Evolutionary conservation across 1,140 invertebrate species (phyloP), one percentile per base, ranked within the genome.

Genomic region (Heliothis virescens): DNA sequence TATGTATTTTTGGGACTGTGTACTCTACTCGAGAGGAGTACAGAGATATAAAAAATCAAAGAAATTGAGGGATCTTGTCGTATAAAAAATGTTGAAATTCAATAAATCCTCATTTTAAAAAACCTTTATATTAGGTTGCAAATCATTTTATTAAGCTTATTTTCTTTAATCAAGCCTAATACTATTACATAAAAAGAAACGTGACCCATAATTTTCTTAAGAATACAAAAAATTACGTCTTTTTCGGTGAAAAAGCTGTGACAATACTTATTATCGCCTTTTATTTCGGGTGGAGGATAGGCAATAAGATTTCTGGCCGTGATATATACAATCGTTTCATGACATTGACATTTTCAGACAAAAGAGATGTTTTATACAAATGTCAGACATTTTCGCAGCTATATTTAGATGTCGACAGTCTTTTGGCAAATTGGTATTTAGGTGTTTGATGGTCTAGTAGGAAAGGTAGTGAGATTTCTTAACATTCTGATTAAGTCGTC

Each of bases 301-400:
- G 72, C 72, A 41, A 60, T 59, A 50, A 59, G 72, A 74, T 60
- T 74, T 26, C 41, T 48, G 16, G 16, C 1, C 5, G 50, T 41
- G 52, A 72, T 72, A 72, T 41, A 62, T 34, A 57, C 12, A 26
- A n/a, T 15, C 34, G 34, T 74, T 74, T 74, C 60, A 57, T n/a
- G 1, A 18, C 57, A 74, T 74, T 74, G 72, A 48, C 72, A 74
- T 74, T 74, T 74, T 41, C 5, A 48, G 41, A 74, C 57, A 74
- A 59, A 60, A 48, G 41, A 21, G 41, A 74, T 74, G 21, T 47
- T 48, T 60, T 60, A 48, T 74, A 74, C 16, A 74, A 74, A 74
- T 74, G 72, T 34, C 69, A 16, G 29, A 29, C 69, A 72, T 72
- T 72, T 41, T n/a, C 52, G 26, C 48, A 21, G 65, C 48, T 41